Evolutionary conservation across 1,140 invertebrate species (phyloP), one percentile per base, ranked within the genome.

Genomic region (Drosophila burlai): DNA sequence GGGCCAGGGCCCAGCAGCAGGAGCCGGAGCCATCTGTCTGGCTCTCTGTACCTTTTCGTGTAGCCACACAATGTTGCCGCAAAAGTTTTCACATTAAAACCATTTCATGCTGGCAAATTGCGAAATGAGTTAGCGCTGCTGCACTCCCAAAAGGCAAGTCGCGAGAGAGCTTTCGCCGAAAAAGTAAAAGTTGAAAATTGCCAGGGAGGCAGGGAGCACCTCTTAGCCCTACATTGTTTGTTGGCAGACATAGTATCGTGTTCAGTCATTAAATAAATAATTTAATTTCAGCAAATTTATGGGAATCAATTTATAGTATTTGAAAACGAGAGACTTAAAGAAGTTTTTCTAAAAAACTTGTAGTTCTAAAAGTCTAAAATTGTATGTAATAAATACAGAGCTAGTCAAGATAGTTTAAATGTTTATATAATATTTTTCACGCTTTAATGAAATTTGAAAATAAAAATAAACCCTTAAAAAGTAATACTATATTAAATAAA

Each of bases 71-170:
- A 77, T 81, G 82, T 84, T 84, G 71, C 52, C 55, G 66, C 49
- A 83, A 87, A 87, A 87, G 84, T 87, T 87, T 87, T 87, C 81
- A 89, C 83, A 87, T 87, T 87, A 87, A 87, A 87, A 89, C 73
- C 84, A 59, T 87, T 87, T 84, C 85, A 80, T 52, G 77, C 84
- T 76, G 58, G 65, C 80, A 89, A 87, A 87, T 89, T 89, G 83
- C 66, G 84, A 87, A 87, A 89, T 89, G 83, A 80, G 83, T 86
- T 82, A 86, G 68, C 74, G 18, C 18, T 24, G 52, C 54, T 54
- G 71, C 71, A 50, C 63, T 67, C 63, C 38, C 63, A 29, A 43
- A 18, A 26, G 29, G 38, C 29, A 54, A 2, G 16, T 9, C 15
- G 5, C 4, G 16, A 0, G 9, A n/a, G 34, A 36, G 34, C 40